Conservation (phyloP, 2,888 invertebrate genomes). For the Dryobotodes eremita region DNA sequence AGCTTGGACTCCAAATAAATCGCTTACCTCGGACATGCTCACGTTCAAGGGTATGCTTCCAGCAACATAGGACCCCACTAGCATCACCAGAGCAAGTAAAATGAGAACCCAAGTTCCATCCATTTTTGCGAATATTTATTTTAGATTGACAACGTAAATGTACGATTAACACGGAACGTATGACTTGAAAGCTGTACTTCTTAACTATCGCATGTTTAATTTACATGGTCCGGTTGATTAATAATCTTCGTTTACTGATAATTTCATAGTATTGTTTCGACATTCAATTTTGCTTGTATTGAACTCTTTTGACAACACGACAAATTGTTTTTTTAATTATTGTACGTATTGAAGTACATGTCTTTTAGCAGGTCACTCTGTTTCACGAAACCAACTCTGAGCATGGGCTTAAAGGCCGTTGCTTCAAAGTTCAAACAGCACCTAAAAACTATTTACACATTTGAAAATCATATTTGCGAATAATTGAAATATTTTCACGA, state of each 20-base stretch:
- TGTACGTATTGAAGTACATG: neutral
- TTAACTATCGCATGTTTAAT: slow-evolving; percentile 68
- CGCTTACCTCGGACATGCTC: slow-evolving; percentile 97
- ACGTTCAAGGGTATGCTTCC: slow-evolving; percentile 98
- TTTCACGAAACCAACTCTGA: slow-evolving; percentile 1
- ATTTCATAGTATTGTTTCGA: slow-evolving; percentile 63
- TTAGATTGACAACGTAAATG: slow-evolving; percentile 46
- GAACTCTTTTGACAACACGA: slow-evolving; percentile 68
- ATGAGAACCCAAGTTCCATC: slow-evolving; percentile 96
- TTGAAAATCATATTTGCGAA: too few species aligned
- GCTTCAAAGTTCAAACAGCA: neutral
- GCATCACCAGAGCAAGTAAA: slow-evolving; percentile 97
- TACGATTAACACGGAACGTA: slow-evolving; percentile 52
- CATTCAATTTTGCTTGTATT: slow-evolving; percentile 45
- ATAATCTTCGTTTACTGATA: slow-evolving; percentile 64
- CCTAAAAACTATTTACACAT: too few species aligned
- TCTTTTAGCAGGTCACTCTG: slow-evolving; percentile 27
- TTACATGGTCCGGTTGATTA: slow-evolving; percentile 71
- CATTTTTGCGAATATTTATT: slow-evolving; percentile 88
- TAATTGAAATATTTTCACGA: too few species aligned
- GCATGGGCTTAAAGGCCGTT: neutral
- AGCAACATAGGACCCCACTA: slow-evolving; percentile 98
- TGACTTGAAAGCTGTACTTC: slow-evolving; percentile 61
- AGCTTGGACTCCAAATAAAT: slow-evolving; percentile 2
- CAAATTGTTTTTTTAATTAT: slow-evolving; percentile 42